These are phyloP conservation scores for Idaea straminata DNA, from an alignment of 2,888 invertebrate species.

Conservation along the genomic window DNA sequence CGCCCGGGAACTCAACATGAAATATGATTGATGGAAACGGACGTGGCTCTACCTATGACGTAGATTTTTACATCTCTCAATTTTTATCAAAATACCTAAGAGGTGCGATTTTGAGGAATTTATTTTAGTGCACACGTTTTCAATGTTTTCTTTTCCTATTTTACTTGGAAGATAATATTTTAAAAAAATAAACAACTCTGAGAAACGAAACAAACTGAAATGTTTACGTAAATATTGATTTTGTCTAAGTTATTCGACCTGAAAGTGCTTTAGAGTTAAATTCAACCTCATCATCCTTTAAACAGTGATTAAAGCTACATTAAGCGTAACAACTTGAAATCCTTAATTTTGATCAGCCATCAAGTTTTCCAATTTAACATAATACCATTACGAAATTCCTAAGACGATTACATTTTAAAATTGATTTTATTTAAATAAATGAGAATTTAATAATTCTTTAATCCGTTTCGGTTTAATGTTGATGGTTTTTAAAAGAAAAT, in stretches of 20 bases:
- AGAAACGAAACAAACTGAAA: too few relatives aligned
- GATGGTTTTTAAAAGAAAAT: constrained; percentile 16
- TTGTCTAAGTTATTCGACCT: too few relatives aligned
- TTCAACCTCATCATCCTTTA: too few relatives aligned
- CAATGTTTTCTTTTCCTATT: too few relatives aligned
- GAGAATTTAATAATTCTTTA: constrained; percentile 14
- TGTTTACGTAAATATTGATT: too few relatives aligned
- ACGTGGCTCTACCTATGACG: constrained; percentile 8
- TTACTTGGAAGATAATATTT: too few relatives aligned
- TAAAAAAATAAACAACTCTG: too few relatives aligned
- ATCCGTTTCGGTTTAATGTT: neutral
- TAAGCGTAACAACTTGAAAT: constrained; percentile 5
- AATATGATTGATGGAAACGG: constrained; percentile 22
- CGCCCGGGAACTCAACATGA: constrained; percentile 17
- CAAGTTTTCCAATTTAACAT: constrained; percentile 11
- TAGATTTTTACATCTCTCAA: too few relatives aligned
- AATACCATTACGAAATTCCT: constrained; percentile 5
- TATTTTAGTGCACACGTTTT: too few relatives aligned
- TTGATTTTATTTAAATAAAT: constrained; percentile 7
- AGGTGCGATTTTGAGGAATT: too few relatives aligned
- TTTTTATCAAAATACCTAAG: constrained; percentile 11
- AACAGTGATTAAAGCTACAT: constrained; percentile 5
- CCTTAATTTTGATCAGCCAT: constrained; percentile 5
- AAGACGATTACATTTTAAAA: constrained; percentile 13
- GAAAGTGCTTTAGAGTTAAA: too few relatives aligned